Base-by-base conservation (phyloP, 2,888 invertebrate genomes). In the Lagria hirta region DNA sequence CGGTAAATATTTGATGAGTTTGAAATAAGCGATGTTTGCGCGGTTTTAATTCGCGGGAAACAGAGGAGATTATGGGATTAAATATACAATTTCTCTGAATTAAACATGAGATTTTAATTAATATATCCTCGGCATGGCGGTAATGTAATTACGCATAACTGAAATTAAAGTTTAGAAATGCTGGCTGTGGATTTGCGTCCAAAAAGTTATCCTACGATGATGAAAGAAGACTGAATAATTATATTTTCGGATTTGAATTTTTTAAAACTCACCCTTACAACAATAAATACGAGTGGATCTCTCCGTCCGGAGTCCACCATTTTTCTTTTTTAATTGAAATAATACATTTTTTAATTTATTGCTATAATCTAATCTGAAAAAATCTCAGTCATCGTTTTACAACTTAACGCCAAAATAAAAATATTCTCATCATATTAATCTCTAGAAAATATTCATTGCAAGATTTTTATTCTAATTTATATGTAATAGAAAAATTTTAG, bases 31-130 rank as follows among this genome's bases (percentile, higher is more conserved):
- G 61, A 66, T 68, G 68, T 68, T 67, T 65, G 68, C 65, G 64
- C 60, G 66, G 60, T 67, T 69, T 69, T 68, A 69, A 71, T 69
- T 68, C 69, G 68, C 63, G 66, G 69, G 60, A 62, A 61, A 63
- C 61, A 62, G 62, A 64, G 64, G 66, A 66, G 70, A 71, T 71
- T 70, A 70, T 65, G 61, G 63, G 71, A 69, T 71, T 70, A 69
- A 69, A 69, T 66, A 66, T 68, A 69, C 68, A 70, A 70, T 69
- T 69, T 69, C 68, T 56, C 61, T 70, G 69, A 69, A 70, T 70
- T 66, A 69, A 65, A 68, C 67, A 71, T 71, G 68, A 69, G 70
- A 67, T 70, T 70, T 71, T 70, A 71, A 71, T 71, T 70, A 71
- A 69, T 70, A 67, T 65, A 69, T 69, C 68, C 69, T 60, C 66